phyloP scores from a whole-genome alignment of 2,797 vertebrate species.

The Lateolabrax maculatus region DNA sequence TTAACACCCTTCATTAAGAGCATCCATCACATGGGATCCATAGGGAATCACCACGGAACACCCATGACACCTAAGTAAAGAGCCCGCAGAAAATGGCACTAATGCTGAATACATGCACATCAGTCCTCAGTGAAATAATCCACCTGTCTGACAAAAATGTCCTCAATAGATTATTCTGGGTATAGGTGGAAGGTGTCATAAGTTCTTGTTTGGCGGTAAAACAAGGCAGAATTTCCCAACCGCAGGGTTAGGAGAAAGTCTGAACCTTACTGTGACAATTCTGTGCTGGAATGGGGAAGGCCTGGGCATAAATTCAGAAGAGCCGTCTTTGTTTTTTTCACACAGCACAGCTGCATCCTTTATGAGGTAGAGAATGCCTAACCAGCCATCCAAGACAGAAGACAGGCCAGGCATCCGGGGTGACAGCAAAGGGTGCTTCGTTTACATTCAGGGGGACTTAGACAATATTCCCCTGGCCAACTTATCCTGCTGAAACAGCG shows the following conservation, averaged over 20 bases:
- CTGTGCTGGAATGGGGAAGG: constrained; percentile 49
- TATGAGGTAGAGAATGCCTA: constrained; percentile 80
- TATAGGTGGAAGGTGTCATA: constrained; percentile 37
- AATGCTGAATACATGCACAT: constrained; percentile 58
- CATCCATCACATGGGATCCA: constrained; percentile 76
- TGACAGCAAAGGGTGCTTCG: constrained; percentile 69
- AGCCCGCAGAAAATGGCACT: constrained; percentile 52
- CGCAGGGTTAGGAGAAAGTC: constrained; percentile 34
- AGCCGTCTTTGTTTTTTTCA: constrained; percentile 44
- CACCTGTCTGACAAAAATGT: constrained; percentile 49
- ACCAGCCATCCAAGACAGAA: constrained; percentile 73
- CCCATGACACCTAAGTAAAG: constrained; percentile 59
- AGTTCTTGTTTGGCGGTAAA: constrained; percentile 41
- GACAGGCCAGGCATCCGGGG: constrained; percentile 62
- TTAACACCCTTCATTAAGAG: constrained; percentile 83
- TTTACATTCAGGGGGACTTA: constrained; percentile 80
- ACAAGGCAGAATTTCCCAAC: constrained; percentile 38
- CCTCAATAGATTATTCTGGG: constrained; percentile 54
- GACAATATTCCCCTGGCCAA: constrained; percentile 74
- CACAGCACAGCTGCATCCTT: constrained; percentile 78
- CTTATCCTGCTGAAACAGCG: constrained; percentile 84
- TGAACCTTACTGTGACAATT: constrained; percentile 54
- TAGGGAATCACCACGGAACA: constrained; percentile 58
- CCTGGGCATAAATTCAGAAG: constrained; percentile 64
- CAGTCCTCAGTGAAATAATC: constrained; percentile 43